Conservation (phyloP, 2,888 invertebrate species). For the Dasypogon diadema region DNA sequence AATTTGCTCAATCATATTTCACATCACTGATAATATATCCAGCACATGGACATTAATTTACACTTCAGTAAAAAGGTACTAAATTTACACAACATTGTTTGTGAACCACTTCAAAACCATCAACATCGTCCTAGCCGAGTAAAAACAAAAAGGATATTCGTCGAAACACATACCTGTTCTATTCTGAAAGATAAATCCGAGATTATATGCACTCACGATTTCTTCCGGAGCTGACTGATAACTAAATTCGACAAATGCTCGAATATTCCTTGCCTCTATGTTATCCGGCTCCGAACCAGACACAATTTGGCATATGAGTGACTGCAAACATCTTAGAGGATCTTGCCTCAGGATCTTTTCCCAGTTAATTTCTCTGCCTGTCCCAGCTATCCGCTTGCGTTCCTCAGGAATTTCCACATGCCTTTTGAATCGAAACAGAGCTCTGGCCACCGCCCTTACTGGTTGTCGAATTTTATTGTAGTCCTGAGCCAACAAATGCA, state of each 20-base stretch:
- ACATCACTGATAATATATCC: too few species aligned
- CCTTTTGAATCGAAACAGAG: constrained; percentile 14
- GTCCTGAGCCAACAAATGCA: constrained; percentile 70
- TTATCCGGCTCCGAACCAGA: constrained; percentile 64
- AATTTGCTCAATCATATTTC: too few species aligned
- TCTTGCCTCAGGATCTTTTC: constrained; percentile 64
- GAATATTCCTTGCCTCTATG: constrained; percentile 63
- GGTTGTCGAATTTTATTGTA: constrained; percentile 66
- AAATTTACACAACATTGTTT: not conserved
- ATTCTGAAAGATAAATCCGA: constrained; percentile 62
- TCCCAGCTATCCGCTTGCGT: too few species aligned
- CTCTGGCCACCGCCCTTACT: constrained; percentile 28
- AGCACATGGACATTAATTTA: too few species aligned
- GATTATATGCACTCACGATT: constrained; percentile 65
- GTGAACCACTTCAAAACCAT: constrained; percentile 65
- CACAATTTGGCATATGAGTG: constrained; percentile 66
- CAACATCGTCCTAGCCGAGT: constrained; percentile 67
- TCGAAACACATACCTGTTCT: constrained; percentile 62
- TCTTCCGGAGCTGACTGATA: constrained; percentile 62
- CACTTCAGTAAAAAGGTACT: too few species aligned
- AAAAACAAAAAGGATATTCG: constrained; percentile 67
- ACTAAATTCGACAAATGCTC: constrained; percentile 62
- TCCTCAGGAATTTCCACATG: not conserved
- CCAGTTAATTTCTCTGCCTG: constrained; percentile 62
- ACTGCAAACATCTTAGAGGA: constrained; percentile 66